Base-by-base conservation (phyloP, 2,113 vertebrate genomes). In the Oncorhynchus gorbuscha region DNA sequence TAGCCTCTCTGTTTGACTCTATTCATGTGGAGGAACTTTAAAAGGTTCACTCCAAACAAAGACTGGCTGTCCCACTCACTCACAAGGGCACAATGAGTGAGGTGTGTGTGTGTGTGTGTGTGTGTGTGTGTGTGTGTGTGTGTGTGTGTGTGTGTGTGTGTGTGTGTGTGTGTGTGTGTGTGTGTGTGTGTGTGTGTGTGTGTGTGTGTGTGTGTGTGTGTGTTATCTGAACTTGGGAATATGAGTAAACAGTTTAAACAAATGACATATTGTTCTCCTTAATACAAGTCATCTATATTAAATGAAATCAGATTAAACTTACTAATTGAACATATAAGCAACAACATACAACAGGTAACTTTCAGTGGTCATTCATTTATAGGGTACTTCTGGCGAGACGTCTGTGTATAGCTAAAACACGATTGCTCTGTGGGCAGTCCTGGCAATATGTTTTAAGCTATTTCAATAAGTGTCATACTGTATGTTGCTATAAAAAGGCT, bases 11-110 rank as follows among this genome's bases (percentile, higher is more conserved):
- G 82, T 91, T 90, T 86, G 79, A 81, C 83, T 76, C 74, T 88
- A 89, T 83, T 93, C 91, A 86, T 90, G 88, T 91, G 79, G 75
- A 89, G 85, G 89, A 86, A 83, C 81, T 90, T 94, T 89, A 76
- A 89, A 90, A 90, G 91, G 86, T 89, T 89, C 86, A 73, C 80
- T 85, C 76, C 73, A 73, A 89, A 93, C 85, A 93, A 92, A 91
- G 83, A 87, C 86, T 80, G 76, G 87, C 87, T 90, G 91, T 93
- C 93, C 83, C 72, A 81, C 89, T 89, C 86, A 73, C 81, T 85
- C 87, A 94, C 93, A 82, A 39, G 0, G 75, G 81, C 87, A 94
- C 93, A 92, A 92, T 84, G 80, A 80, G 80, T 86, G 89, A 81
- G 83, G 84, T 76, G 77, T 49, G 70, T 32, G 49, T 72, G 70